phyloP scores from a whole-genome alignment of 2,888 invertebrate species.

The Apoda limacodes region DNA sequence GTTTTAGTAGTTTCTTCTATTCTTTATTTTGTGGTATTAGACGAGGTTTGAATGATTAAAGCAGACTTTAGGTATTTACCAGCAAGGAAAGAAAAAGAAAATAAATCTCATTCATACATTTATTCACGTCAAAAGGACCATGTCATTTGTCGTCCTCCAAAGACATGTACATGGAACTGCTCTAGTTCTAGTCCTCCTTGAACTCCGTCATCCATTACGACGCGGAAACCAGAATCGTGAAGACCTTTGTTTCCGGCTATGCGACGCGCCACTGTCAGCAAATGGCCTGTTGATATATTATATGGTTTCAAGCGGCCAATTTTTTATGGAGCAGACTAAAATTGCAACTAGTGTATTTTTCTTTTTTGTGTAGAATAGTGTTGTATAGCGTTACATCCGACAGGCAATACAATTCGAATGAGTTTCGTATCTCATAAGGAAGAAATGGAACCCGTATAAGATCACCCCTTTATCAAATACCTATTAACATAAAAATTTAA shows the following conservation, averaged over 20 bases:
- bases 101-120: conserved; percentile 4
- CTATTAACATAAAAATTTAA: no score
- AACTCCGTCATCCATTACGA: conserved; percentile 89
- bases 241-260: conserved; percentile 78
- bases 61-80: neutral
- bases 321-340: no score
- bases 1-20: no score
- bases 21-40: no score
- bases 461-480: no score
- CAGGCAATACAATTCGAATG: no score
- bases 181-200: conserved; percentile 86
- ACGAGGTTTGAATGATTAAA: no score
- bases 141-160: conserved; percentile 88
- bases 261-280: conserved; percentile 80
- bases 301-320: neutral
- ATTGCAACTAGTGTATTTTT: no score
- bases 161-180: conserved; percentile 89
- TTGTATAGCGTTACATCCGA: no score
- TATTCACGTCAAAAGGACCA: conserved; percentile 75
- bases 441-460: no score
- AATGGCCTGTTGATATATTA: conserved; percentile 65
- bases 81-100: neutral
- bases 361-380: no score
- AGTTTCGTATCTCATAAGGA: no score
- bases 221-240: conserved; percentile 77